A percentile compares a stretch with the other conserved stretches of the same genome.
Conservation (phyloP, 2,113 vertebrate species). For the Notechis scutatus region DNA sequence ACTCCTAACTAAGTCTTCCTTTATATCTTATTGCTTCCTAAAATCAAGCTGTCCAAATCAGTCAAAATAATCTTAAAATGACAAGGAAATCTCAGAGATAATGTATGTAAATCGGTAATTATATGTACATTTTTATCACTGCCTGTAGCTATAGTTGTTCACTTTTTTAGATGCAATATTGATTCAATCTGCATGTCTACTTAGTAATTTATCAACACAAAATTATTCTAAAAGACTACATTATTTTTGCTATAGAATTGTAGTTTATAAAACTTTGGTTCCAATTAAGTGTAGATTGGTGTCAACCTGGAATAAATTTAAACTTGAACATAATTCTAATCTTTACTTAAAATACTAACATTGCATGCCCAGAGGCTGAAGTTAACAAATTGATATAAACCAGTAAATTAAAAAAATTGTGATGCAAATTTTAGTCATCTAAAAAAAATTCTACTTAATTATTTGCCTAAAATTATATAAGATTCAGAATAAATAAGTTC, state of each 20-base stretch:
- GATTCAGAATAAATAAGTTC: background rate
- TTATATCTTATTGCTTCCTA: background rate
- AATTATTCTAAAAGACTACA: background rate
- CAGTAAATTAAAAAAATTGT: background rate
- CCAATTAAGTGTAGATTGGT: background rate
- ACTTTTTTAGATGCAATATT: slow-evolving; percentile 6
- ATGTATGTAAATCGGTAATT: background rate
- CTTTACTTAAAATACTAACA: background rate
- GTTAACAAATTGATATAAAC: background rate
- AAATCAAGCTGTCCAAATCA: background rate
- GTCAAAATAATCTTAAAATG: background rate
- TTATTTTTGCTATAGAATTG: background rate
- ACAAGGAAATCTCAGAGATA: background rate
- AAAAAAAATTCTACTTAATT: background rate
- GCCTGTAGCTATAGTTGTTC: background rate
- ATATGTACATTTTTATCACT: background rate
- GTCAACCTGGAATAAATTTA: background rate
- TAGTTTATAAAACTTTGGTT: background rate
- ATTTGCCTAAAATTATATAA: background rate
- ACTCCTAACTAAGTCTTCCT: background rate
- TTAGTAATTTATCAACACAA: background rate
- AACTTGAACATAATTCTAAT: background rate
- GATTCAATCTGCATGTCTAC: background rate
- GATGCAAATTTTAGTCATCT: background rate
- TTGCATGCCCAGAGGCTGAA: background rate